Base-by-base conservation (phyloP, 1,140 invertebrate genomes). In the Chironomus striatipennis region DNA sequence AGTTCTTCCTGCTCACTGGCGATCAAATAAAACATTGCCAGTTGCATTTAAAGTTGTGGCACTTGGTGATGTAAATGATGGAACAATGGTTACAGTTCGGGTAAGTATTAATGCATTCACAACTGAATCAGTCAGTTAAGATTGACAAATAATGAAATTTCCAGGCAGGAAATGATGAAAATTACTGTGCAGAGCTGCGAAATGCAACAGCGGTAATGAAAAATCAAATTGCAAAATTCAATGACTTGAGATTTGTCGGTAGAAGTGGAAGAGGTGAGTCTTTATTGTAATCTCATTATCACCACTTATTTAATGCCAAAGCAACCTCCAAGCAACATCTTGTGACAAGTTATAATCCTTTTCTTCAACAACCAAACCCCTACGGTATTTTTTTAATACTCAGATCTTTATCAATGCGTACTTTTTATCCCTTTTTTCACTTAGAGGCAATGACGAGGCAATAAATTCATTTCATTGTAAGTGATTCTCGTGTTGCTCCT, bases 151-250 rank as follows among this genome's bases (percentile, higher is more conserved):
- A 20, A 21, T 72, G 6, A 72, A 8, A 70, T 20, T 70, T 70
- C 65, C 24, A 80, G n/a, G 97, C 96, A 4, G 97, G 97, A 17
- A 99, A 99, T 83, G 97, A 99, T 81, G 96, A 99, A 83, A 98
- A 98, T 83, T 97, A 90, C 81, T 96, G 93, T 81, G 95, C 94
- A 6, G 97, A 99, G 83, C 84, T 99, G 76, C 85, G 96, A 78
- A 98, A 99, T 84, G 92, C 89, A 76, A 93, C 93, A 24, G 95
- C 97, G 7, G 89, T 97, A 76, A 96, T 98, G 93, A 98, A 98
- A 85, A 97, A 97, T 83, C 93, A 97, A 84, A 92, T 98, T 76
- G 97, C 97, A 75, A 98, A 98, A 85, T 99, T 99, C 84, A 98
- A 97, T 82, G 97, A 99, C 86, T 85, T 99, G 75, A 88, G 97